Conservation (phyloP, 2,113 vertebrate genomes). For the Malurus alboscapulatus region DNA sequence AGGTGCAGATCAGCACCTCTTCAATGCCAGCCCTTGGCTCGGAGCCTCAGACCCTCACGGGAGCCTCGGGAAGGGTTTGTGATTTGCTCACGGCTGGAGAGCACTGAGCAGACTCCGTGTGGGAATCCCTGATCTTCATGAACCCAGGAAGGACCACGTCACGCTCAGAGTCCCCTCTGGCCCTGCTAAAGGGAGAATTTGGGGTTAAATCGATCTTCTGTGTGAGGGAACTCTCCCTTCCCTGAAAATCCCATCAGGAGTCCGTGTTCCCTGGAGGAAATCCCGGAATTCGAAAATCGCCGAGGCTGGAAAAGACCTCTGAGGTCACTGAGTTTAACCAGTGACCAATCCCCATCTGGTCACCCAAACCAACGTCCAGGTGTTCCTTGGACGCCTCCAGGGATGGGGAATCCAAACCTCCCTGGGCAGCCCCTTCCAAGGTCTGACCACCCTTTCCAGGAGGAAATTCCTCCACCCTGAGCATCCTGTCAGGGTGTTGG, state of each 20-base stretch:
- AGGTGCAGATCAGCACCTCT: not conserved
- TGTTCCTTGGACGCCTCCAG: not conserved
- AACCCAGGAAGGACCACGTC: accelerated
- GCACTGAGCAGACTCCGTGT: not conserved
- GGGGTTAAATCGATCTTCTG: no score
- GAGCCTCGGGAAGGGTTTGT: not conserved
- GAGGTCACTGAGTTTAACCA: no score
- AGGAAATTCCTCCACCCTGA: not conserved
- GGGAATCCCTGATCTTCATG: not conserved
- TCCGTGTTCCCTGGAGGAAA: no score
- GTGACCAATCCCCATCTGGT: no score
- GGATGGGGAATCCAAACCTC: not conserved
- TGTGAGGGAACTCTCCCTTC: no score
- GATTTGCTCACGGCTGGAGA: accelerated
- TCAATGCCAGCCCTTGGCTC: not conserved
- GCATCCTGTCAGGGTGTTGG: not conserved
- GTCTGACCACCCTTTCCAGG: not conserved
- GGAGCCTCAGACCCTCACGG: not conserved
- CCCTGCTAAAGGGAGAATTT: no score
- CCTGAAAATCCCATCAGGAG: no score
- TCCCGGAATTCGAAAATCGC: no score
- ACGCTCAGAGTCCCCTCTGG: not conserved
- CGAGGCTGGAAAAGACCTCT: no score
- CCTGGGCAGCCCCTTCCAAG: not conserved
- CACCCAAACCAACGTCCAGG: not conserved